Conservation (phyloP, 2,888 invertebrate genomes). For the Meiosimyza platycephala region DNA sequence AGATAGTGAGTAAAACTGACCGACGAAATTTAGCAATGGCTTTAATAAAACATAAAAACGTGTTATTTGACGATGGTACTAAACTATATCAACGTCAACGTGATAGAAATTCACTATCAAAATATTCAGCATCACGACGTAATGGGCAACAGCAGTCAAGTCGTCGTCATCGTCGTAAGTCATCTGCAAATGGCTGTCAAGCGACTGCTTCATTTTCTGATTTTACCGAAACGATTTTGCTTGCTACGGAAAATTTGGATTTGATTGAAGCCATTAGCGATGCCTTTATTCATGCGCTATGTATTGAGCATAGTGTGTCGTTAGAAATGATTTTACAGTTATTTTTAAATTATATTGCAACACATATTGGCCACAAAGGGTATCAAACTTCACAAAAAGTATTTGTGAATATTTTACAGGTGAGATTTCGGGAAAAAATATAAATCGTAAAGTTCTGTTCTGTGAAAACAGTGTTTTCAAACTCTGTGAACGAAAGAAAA, state of each 20-base stretch:
- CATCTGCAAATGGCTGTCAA: slow-evolving; percentile 13
- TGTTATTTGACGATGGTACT: slow-evolving; percentile 63
- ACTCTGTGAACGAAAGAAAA: too few relatives aligned
- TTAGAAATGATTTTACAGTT: slow-evolving; percentile 68
- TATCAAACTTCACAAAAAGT: slow-evolving; percentile 68
- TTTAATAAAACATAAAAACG: slow-evolving; percentile 61
- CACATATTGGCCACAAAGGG: slow-evolving; percentile 72
- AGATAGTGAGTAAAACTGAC: slow-evolving; percentile 54
- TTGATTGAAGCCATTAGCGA: slow-evolving; percentile 64
- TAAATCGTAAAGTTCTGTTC: too few relatives aligned
- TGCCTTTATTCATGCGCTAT: slow-evolving; percentile 62
- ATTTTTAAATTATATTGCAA: slow-evolving; percentile 75
- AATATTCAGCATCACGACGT: background rate
- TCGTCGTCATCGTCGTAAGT: slow-evolving; percentile 8
- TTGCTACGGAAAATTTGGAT: slow-evolving; percentile 57
- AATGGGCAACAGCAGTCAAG: background rate
- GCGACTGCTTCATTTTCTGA: slow-evolving; percentile 62
- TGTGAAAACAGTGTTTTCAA: too few relatives aligned
- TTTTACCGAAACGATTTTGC: slow-evolving; percentile 62
- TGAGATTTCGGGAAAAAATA: slow-evolving; percentile 32
- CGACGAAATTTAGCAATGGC: slow-evolving; percentile 58
- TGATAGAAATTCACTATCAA: slow-evolving; percentile 27
- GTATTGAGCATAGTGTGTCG: slow-evolving; percentile 61
- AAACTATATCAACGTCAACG: slow-evolving; percentile 52
- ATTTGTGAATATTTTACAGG: slow-evolving; percentile 69